Conservation (phyloP, 2,113 vertebrate genomes). For the Myiozetetes cayanensis region DNA sequence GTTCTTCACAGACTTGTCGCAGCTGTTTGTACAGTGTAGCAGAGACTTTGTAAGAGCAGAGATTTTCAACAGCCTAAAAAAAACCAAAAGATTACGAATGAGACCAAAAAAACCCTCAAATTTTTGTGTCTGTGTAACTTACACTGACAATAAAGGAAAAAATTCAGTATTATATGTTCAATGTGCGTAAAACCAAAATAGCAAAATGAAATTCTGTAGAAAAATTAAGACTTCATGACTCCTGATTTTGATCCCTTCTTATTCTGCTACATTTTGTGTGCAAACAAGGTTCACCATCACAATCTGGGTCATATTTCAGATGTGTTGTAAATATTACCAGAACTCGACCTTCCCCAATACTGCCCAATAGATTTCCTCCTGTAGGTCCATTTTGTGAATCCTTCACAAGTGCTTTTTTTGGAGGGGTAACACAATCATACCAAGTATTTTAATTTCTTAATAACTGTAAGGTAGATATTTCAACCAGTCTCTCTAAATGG, state of each 20-base stretch:
- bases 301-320: neutral
- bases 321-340: neutral
- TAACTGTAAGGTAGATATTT: neutral
- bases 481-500: neutral
- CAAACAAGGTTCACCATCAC: neutral
- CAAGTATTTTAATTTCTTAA: neutral
- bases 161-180: neutral
- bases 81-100: neutral
- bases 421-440: neutral
- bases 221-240: neutral
- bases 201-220: neutral
- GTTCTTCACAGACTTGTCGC: slow-evolving; percentile 81
- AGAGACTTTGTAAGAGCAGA: slow-evolving; percentile 83
- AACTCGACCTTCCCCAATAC: neutral
- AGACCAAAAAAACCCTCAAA: neutral
- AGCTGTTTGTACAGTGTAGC: slow-evolving; percentile 80
- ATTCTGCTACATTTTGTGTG: neutral
- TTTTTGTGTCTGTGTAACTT: neutral
- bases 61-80: slow-evolving; percentile 82
- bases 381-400: neutral
- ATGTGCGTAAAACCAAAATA: neutral
- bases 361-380: neutral
- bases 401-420: rapidly evolving
- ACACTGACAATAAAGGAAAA: neutral
- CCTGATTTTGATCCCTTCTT: neutral